Evolutionary conservation across 2,113 vertebrate genomes (phyloP).

Genomic region (Myiozetetes cayanensis): DNA sequence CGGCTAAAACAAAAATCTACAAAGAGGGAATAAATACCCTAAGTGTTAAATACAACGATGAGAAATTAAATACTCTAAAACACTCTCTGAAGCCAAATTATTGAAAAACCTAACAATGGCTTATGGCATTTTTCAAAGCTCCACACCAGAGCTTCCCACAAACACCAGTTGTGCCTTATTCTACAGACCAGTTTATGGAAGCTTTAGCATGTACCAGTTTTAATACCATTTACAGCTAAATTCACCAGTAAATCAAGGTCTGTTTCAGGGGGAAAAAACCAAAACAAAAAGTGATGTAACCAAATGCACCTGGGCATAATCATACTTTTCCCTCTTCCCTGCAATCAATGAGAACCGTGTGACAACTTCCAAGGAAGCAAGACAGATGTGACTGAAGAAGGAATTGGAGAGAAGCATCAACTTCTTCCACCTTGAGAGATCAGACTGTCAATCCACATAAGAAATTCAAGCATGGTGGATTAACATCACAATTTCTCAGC

Average conservation of each 20-base stretch:
- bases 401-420: not conserved
- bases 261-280: not conserved
- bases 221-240: not conserved
- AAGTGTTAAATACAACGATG: not conserved
- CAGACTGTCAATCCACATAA: not conserved
- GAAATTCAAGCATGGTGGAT: not conserved
- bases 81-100: not conserved
- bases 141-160: not conserved
- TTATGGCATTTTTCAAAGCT: not conserved
- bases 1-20: not conserved
- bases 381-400: not conserved
- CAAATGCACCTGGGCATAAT: not conserved
- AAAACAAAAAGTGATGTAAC: not conserved
- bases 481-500: not conserved
- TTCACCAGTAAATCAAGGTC: not conserved
- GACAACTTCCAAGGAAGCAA: not conserved
- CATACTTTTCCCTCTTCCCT: not conserved
- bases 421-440: not conserved
- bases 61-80: not conserved
- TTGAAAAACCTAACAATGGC: not conserved
- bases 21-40: not conserved
- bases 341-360: not conserved
- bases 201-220: not conserved
- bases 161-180: not conserved
- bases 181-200: not conserved